Conservation (phyloP, 2,888 invertebrate genomes). For the Suillia variegata region DNA sequence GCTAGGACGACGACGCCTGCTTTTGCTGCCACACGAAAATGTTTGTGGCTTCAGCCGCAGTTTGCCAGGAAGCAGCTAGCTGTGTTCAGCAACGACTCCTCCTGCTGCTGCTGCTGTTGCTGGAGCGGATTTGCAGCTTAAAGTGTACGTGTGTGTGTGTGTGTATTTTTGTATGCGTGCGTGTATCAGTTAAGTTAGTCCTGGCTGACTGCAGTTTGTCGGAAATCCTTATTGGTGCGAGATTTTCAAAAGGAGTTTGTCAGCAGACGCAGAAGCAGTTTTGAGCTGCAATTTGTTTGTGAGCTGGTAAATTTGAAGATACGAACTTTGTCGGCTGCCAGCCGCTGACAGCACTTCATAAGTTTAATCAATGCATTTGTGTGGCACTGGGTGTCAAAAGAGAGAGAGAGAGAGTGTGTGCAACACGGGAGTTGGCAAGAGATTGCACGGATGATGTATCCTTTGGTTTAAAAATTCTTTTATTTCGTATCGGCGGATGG, state of each 20-base stretch:
- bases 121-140: slow-evolving; percentile 3
- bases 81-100: too few relatives aligned
- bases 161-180: too few relatives aligned
- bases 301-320: background rate
- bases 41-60: slow-evolving; percentile 10
- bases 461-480: too few relatives aligned
- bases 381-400: too few relatives aligned
- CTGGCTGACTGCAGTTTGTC: slow-evolving; percentile 4
- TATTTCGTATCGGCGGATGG: too few relatives aligned
- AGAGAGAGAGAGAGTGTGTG: too few relatives aligned
- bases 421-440: too few relatives aligned
- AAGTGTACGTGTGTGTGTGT: background rate
- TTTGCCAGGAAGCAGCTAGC: slow-evolving; percentile 13
- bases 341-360: background rate
- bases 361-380: background rate
- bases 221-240: slow-evolving; percentile 1
- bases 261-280: too few relatives aligned
- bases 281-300: background rate
- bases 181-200: background rate
- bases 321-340: background rate
- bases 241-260: background rate
- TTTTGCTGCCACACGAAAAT: slow-evolving; percentile 1
- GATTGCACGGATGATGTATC: too few relatives aligned
- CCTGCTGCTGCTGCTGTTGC: slow-evolving; percentile 21
- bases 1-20: slow-evolving; percentile 19